Base-by-base conservation (phyloP, 2,113 vertebrate genomes). In the Agapornis roseicollis region DNA sequence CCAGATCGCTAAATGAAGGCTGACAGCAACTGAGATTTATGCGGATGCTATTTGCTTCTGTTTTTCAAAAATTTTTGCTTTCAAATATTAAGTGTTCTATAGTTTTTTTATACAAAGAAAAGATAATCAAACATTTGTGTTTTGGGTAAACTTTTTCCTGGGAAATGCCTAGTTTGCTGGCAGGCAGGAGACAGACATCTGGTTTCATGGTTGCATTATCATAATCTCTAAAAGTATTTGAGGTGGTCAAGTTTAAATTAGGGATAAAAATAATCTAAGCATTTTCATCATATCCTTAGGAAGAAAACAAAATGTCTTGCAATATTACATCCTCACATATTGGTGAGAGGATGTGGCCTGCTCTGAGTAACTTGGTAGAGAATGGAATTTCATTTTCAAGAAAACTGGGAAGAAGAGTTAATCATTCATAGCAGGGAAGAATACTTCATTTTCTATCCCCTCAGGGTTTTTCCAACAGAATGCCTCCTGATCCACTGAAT, bases 331-430 rank as follows among this genome's bases (percentile, higher is more conserved):
- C 52, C 77, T 85, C 3, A 2, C 3, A 3, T 15, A 50, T 17
- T 31, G 27, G 12, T 79, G 65, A 79, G 70, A 94, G 94, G 93
- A 96, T 92, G 95, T 95, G 94, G 84, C 66, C 87, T 93, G 7
- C 17, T 89, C 61, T 89, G 83, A 91, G 72, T 76, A 85, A 92
- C 84, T 64, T 64, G 35, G 53, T 35, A 44, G 39, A 94, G 28
- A 76, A 64, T 0, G 1, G 15, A 77, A 83, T 81, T 90, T 71
- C 33, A 28, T 66, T 86, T 78, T 86, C 39, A 90, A 33, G 65
- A 47, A 71, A 84, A 60, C 6, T 84, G 47, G 18, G 37, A 86
- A 76, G n/a, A 72, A 52, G 39, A 49, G 20, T 95, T 94, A 91
- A 68, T 91, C 80, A 94, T 76, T 66, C 81, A 63, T 27, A 50